Evolutionary conservation across 2,888 invertebrate genomes (phyloP), one percentile per base, ranked within the genome.

Genomic region (Zaprionus lineosus): DNA sequence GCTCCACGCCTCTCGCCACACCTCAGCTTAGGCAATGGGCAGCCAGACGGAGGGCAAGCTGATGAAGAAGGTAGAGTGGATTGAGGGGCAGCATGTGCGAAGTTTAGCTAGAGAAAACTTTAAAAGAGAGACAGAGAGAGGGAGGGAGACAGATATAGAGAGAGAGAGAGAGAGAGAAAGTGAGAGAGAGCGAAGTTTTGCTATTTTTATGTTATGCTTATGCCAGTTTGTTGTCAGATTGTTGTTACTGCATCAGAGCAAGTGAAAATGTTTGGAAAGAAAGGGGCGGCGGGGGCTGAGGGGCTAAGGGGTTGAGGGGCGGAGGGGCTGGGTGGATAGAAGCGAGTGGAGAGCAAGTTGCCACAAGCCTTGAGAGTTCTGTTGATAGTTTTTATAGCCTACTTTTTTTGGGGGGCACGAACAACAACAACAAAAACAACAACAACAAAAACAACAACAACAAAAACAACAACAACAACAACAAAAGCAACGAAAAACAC

Each of bases 301-400:
- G n/a, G n/a, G n/a, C n/a, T n/a, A n/a, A n/a, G n/a, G n/a, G n/a
- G n/a, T n/a, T n/a, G n/a, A n/a, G n/a, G n/a, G n/a, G n/a, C n/a
- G n/a, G n/a, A n/a, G n/a, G n/a, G n/a, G n/a, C n/a, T n/a, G n/a
- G n/a, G n/a, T n/a, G n/a, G n/a, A n/a, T n/a, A n/a, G n/a, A n/a
- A n/a, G n/a, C n/a, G 43, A 48, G 60, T 34, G 62, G 37, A 58
- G 56, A 58, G 63, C 62, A 63, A 62, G 53, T 74, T 70, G 69
- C 63, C 73, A 44, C 64, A 67, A 70, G 50, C 60, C 74, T 60
- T 63, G 55, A 76, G 70, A 76, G 70, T 75, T 73, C 48, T 74
- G 77, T 71, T 78, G 78, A 78, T 78, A 78, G 81, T 81, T 78
- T 78, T 78, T 78, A 78, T 78, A 78, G 78, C 78, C 81, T 74